Evolutionary conservation across 2,888 invertebrate species (phyloP), one percentile per base, ranked within the genome.

Genomic region (Holacanthella duospinosa): DNA sequence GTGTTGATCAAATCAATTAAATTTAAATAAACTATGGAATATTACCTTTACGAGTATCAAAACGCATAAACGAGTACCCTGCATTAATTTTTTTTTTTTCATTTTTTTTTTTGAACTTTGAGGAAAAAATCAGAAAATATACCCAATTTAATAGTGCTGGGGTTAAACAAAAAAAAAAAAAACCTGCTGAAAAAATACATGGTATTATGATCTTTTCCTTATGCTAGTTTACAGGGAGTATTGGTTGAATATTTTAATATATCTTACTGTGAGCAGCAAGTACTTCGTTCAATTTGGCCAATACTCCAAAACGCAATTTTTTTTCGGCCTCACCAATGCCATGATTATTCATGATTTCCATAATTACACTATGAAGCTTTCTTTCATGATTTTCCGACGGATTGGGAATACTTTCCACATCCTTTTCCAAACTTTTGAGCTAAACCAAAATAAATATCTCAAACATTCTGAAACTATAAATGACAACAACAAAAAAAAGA

Each of bases 291-390:
- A 77, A 66, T 27, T 71, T 65, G 29, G 66, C 43, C 3, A 74
- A 74, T 19, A 75, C 63, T 2, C 70, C 65, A 21, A 67, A 61
- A 28, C 77, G 71, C 2, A 70, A 62, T 4, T 72, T 61, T n/a
- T 74, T 63, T 24, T 77, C 75, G 12, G 66, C 65, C 27, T 74
- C 68, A n/a, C 71, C 68, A 25, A 78, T 69, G 2, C 75, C 76
- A 55, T 76, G 67, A 56, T 73, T 66, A 4, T 64, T 9, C 48
- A 48, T 63, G 27, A 71, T 59, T 29, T 64, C 65, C 16, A 28
- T 12, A 28, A 28, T 26, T 6, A 28, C 4, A 26, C 6, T 9
- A 25, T 55, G 55, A 25, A 55, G 48, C 6, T 48, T 48, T n/a
- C n/a, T 9, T 21, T 48, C 19, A n/a, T 48, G 48, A 9, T 21